Conservation (phyloP, 2,113 vertebrate species). For the Bos indicus region DNA sequence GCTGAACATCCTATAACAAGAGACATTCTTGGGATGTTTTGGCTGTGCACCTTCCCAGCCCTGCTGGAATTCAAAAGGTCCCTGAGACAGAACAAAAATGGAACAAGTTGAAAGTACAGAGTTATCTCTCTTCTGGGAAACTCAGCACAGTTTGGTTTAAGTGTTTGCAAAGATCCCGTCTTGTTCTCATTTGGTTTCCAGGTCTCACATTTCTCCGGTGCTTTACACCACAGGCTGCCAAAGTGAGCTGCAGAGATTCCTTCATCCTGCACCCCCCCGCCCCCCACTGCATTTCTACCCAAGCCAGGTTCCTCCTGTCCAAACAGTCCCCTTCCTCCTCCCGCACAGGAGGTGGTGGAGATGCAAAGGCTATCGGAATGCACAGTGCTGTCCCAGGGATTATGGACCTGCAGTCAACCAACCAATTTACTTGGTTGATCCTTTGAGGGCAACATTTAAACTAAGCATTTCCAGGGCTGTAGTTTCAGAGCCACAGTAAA, state of each 20-base stretch:
- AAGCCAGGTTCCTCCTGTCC: not conserved
- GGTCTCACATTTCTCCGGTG: slow-evolving; percentile 34
- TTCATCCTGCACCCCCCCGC: not conserved
- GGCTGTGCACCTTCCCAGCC: slow-evolving; percentile 24
- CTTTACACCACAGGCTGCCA: slow-evolving; percentile 28
- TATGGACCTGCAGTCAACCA: not conserved
- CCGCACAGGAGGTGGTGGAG: not conserved
- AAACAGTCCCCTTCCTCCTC: not conserved
- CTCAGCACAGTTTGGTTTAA: slow-evolving; percentile 39
- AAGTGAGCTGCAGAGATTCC: not conserved
- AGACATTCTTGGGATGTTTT: slow-evolving; percentile 63
- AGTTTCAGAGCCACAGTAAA: not conserved
- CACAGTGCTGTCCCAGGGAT: not conserved
- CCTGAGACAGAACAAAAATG: slow-evolving; percentile 50
- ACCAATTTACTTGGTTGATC: not conserved
- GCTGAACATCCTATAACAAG: slow-evolving; percentile 12
- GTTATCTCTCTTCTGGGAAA: slow-evolving; percentile 42
- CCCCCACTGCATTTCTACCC: not conserved
- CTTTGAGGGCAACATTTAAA: slow-evolving; percentile 21
- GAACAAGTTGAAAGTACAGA: slow-evolving; percentile 14
- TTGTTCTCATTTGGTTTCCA: slow-evolving; percentile 35
- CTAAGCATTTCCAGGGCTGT: slow-evolving; percentile 9
- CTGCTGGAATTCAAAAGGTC: slow-evolving; percentile 52
- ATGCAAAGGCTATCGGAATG: not conserved
- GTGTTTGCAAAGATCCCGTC: slow-evolving; percentile 35